Evolutionary conservation across 1,140 invertebrate species (phyloP).

Genomic region (Lasaia peninsularis): DNA sequence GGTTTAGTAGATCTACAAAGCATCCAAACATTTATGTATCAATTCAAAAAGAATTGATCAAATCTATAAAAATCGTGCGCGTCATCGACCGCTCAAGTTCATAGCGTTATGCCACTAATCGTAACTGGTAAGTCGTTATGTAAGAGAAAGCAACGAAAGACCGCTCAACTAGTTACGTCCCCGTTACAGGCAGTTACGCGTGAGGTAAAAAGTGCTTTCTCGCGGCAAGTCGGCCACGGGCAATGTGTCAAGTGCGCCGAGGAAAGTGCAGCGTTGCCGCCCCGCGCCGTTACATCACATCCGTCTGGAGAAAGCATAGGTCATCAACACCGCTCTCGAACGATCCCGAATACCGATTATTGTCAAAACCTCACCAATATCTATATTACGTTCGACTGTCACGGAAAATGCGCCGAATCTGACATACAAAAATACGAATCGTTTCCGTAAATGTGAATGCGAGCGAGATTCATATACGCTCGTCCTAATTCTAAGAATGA

Average conservation of each 20-base stretch:
- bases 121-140: constrained; percentile 56
- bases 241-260: constrained; percentile 73
- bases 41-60: constrained; percentile 4
- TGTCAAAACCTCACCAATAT: background rate
- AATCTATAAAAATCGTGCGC: constrained; percentile 17
- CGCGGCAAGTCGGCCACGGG: constrained; percentile 71
- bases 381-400: background rate
- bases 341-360: constrained; percentile 13
- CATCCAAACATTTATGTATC: background rate
- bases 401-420: background rate
- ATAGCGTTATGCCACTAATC: constrained; percentile 59
- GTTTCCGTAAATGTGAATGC: constrained; percentile 40
- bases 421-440: background rate
- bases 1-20: background rate
- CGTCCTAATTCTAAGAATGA: constrained; percentile 63
- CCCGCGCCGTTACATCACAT: constrained; percentile 69
- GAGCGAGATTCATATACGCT: constrained; percentile 32
- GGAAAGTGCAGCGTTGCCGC: constrained; percentile 70
- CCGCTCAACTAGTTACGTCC: constrained; percentile 60
- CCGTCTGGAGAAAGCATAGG: constrained; percentile 68
- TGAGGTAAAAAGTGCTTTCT: constrained; percentile 74
- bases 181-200: constrained; percentile 64
- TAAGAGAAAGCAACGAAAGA: constrained; percentile 74
- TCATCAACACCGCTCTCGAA: constrained; percentile 53
- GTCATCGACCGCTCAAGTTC: constrained; percentile 55